These are phyloP conservation scores for Podiceps cristatus DNA, from an alignment of 2,113 vertebrate species.

Conservation along the genomic window DNA sequence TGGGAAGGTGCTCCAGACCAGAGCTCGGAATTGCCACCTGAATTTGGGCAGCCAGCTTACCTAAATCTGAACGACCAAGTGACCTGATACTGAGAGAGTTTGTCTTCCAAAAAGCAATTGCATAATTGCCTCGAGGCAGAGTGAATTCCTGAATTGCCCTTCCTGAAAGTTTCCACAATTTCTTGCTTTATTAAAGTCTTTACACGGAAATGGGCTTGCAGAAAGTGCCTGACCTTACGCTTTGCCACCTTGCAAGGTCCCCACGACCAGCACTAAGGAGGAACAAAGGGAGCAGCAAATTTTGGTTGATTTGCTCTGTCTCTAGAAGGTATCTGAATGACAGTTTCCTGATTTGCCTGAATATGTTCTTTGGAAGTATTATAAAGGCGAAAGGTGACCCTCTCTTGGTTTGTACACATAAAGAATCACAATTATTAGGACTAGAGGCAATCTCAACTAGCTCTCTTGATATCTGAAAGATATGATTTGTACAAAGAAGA, in stretches of 20 bases:
- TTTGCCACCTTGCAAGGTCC: background rate
- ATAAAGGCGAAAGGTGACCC: background rate
- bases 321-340: background rate
- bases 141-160: background rate
- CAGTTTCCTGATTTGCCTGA: background rate
- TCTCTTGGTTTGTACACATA: background rate
- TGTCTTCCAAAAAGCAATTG: background rate
- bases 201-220: slow-evolving; percentile 34
- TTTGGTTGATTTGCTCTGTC: background rate
- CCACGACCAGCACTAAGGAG: background rate
- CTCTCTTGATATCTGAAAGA: background rate
- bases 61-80: background rate
- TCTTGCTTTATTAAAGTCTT: slow-evolving; percentile 12
- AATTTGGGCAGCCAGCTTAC: background rate
- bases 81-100: background rate
- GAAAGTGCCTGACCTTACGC: background rate
- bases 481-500: background rate
- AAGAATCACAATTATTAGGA: background rate
- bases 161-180: background rate
- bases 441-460: background rate
- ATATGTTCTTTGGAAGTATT: background rate
- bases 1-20: background rate
- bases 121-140: background rate
- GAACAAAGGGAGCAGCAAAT: background rate
- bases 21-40: background rate